Percentiles rank a stretch among this genome's conserved stretches.
Conservation (phyloP, 2,113 vertebrate species). For the Salvelinus alpinus region DNA sequence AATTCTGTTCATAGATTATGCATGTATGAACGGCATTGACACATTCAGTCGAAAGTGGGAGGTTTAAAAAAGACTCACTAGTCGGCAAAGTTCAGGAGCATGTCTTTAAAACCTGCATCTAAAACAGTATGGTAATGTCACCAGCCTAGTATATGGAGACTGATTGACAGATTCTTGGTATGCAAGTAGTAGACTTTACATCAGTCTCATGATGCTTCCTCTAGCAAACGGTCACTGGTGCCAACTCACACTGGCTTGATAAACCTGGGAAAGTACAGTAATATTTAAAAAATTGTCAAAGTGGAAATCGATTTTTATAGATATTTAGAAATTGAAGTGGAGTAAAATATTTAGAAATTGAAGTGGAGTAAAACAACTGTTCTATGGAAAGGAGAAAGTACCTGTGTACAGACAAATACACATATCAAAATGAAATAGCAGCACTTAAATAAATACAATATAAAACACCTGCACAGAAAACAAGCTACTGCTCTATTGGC, state of each 20-base stretch:
- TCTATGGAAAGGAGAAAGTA: constrained; percentile 45
- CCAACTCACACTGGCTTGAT: constrained; percentile 12
- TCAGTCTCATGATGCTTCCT: too few relatives aligned
- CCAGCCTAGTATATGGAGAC: too few relatives aligned
- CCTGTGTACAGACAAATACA: constrained; percentile 32
- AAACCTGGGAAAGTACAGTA: constrained; percentile 16
- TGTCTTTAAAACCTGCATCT: too few relatives aligned
- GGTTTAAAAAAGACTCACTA: too few relatives aligned
- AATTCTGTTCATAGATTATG: too few relatives aligned
- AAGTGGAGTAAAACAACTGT: constrained; percentile 36
- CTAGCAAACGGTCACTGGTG: too few relatives aligned
- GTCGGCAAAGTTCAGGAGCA: too few relatives aligned
- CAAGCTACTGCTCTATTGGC: constrained; percentile 59
- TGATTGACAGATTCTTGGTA: too few relatives aligned
- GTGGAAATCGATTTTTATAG: constrained; percentile 65
- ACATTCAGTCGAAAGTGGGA: too few relatives aligned
- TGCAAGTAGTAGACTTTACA: too few relatives aligned
- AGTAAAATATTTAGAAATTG: constrained; percentile 45
- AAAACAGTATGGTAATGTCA: too few relatives aligned
- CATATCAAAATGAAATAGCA: constrained; percentile 40
- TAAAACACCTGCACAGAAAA: constrained; percentile 44
- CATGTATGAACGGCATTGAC: too few relatives aligned
- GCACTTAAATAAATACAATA: constrained; percentile 55
- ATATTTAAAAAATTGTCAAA: constrained; percentile 47
- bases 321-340: constrained; percentile 47